phyloP scores from a whole-genome alignment of 2,888 invertebrate genomes.

The Beris chalybata region DNA sequence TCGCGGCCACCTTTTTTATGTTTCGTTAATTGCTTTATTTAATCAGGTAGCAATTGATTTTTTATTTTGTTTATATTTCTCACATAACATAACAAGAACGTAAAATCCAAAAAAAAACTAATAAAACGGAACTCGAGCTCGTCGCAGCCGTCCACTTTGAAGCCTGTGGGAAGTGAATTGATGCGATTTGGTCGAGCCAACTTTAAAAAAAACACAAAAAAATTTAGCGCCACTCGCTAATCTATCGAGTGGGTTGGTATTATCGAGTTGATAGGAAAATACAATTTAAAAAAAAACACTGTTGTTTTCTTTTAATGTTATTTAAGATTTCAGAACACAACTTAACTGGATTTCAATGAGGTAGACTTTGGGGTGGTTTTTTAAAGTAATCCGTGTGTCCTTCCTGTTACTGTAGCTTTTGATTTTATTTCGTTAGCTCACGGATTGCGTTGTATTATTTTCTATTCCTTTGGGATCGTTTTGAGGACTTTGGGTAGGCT shows the following conservation, averaged over 20 bases:
- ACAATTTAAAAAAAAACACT: slow-evolving; percentile 10
- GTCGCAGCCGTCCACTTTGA: slow-evolving; percentile 7
- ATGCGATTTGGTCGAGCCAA: not conserved
- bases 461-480: too few species aligned
- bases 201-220: slow-evolving; percentile 15
- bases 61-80: not conserved
- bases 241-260: slow-evolving; percentile 17
- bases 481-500: too few species aligned
- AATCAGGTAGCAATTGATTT: slow-evolving; percentile 26
- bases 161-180: slow-evolving; percentile 24
- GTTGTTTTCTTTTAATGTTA: not conserved
- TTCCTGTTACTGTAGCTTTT: too few species aligned
- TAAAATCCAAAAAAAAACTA: slow-evolving; percentile 34
- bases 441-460: too few species aligned
- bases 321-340: too few species aligned
- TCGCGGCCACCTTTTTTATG: slow-evolving; percentile 4
- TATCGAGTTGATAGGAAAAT: slow-evolving; percentile 18
- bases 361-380: too few species aligned
- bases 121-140: slow-evolving; percentile 22
- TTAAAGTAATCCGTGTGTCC: too few species aligned
- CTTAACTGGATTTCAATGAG: too few species aligned
- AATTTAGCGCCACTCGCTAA: slow-evolving; percentile 7
- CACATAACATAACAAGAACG: slow-evolving; percentile 25
- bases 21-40: not conserved
- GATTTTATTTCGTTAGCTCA: too few species aligned